These are phyloP conservation scores for Cochlearius cochlearius DNA, from an alignment of 2,113 vertebrate species.

Conservation along the genomic window DNA sequence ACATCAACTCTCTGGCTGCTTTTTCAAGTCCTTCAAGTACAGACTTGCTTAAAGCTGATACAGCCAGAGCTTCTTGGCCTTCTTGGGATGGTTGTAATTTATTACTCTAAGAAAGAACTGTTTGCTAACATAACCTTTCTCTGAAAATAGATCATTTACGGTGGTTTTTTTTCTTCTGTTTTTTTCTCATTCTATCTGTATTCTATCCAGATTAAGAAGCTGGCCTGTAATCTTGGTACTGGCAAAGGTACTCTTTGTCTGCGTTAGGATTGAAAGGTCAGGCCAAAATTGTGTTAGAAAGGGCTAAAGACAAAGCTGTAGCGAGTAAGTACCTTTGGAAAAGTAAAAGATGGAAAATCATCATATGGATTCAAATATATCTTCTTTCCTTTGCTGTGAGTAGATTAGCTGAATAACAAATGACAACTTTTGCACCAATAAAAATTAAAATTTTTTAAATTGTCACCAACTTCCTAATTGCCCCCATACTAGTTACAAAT, in stretches of 20 bases:
- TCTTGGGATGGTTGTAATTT: slow-evolving; percentile 73
- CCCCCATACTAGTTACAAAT: not conserved
- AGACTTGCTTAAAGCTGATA: slow-evolving; percentile 78
- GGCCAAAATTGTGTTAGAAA: slow-evolving; percentile 28
- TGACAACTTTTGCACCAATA: not conserved
- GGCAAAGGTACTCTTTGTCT: not conserved
- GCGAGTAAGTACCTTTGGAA: not conserved
- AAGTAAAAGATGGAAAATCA: not conserved
- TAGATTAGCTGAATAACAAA: not conserved
- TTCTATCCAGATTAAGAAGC: not conserved
- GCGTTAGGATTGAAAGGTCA: not conserved
- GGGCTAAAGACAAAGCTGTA: slow-evolving; percentile 52
- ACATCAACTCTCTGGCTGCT: slow-evolving; percentile 70
- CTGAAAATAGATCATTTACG: not conserved
- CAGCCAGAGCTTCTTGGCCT: slow-evolving; percentile 58
- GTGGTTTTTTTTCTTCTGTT: rapidly evolving
- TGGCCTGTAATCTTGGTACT: not conserved
- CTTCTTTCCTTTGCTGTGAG: not conserved
- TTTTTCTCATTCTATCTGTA: not conserved
- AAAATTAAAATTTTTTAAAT: not conserved
- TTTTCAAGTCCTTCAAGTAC: slow-evolving; percentile 72
- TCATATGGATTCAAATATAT: not conserved
- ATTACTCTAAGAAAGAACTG: slow-evolving; percentile 54
- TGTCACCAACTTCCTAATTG: not conserved
- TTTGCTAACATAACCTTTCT: slow-evolving; percentile 39